Evolutionary conservation across 2,113 vertebrate genomes (phyloP).

Genomic region (Daphoenositta chrysoptera): DNA sequence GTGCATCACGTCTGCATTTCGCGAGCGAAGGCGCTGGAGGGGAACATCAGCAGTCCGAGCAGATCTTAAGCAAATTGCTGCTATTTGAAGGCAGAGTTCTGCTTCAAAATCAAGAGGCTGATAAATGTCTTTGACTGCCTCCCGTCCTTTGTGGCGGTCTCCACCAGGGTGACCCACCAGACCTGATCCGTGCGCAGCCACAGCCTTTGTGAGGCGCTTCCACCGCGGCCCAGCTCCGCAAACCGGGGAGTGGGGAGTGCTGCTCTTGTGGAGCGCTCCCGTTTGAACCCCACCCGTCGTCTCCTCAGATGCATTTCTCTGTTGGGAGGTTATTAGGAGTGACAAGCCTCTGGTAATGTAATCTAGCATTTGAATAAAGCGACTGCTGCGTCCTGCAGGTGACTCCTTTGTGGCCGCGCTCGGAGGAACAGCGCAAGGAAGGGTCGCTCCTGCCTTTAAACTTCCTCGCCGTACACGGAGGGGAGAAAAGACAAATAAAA

Average conservation of each 20-base stretch:
- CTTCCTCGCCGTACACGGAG: neutral
- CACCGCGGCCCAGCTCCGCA: fast-evolving
- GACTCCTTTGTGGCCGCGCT: constrained; percentile 32
- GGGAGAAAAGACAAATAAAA: neutral
- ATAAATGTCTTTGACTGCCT: neutral
- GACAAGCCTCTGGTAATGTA: neutral
- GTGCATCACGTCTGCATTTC: neutral
- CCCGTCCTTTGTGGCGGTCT: neutral
- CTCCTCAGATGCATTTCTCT: neutral
- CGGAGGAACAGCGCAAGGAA: neutral
- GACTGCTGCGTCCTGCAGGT: constrained; percentile 43
- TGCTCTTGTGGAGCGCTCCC: neutral
- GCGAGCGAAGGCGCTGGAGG: fast-evolving
- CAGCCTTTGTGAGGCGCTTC: neutral
- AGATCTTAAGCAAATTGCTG: neutral
- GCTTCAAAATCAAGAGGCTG: neutral
- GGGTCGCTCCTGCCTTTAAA: neutral
- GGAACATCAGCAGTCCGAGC: neutral
- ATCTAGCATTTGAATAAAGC: constrained; percentile 31
- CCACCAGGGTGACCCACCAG: neutral
- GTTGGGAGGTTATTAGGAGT: constrained; percentile 18
- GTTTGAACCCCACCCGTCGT: neutral
- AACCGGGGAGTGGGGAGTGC: neutral
- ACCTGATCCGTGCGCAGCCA: neutral
- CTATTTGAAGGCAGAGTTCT: neutral